A percentile compares a stretch with the other conserved stretches of the same genome.
Conservation (phyloP, 2,113 vertebrate species). For the Loxodonta africana region DNA sequence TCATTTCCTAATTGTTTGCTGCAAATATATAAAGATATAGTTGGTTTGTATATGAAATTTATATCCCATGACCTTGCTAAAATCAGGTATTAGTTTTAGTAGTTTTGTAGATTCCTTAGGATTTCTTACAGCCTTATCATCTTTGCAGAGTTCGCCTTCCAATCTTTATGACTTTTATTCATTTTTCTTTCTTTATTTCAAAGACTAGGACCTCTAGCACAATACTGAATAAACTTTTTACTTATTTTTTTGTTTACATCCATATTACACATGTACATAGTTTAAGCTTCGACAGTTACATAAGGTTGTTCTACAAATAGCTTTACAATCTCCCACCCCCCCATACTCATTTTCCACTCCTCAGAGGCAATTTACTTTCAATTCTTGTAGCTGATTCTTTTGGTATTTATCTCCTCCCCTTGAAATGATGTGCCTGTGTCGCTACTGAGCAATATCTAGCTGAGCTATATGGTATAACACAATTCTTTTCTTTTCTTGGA, state of each 20-base stretch:
- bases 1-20: constrained; percentile 31
- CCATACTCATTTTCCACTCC: not conserved
- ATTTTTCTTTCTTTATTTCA: not conserved
- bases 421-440: not conserved
- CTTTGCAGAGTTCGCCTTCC: not conserved
- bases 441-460: not conserved
- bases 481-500: not conserved
- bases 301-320: not conserved
- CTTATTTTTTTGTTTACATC: not conserved
- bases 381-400: not conserved
- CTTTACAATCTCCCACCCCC: not conserved
- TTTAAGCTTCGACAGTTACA: not conserved
- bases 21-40: not conserved
- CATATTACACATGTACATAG: not conserved
- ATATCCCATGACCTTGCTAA: not conserved
- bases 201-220: not conserved
- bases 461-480: not conserved
- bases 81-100: not conserved
- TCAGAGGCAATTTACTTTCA: not conserved
- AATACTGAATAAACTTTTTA: not conserved
- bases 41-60: not conserved
- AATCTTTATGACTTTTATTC: not conserved
- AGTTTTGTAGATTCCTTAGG: not conserved
- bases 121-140: not conserved
- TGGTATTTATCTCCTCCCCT: not conserved